phyloP scores from a whole-genome alignment of 2,888 invertebrate species.

The Scaptomyza parva region DNA sequence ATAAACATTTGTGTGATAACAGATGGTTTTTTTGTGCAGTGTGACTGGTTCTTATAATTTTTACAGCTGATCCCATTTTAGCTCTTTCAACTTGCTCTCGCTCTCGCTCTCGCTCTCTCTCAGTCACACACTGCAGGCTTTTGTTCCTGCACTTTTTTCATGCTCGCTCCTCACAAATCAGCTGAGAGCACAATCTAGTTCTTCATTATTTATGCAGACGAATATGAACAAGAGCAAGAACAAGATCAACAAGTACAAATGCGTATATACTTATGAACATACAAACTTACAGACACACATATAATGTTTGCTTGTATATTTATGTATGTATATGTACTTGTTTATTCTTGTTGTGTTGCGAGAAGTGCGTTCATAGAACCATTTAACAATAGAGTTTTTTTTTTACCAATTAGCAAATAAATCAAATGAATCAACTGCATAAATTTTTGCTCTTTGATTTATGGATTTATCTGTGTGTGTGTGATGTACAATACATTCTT shows the following conservation, averaged over 20 bases:
- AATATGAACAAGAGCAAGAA: slow-evolving; percentile 11
- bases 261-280: background rate
- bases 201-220: slow-evolving; percentile 6
- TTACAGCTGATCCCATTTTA: slow-evolving; percentile 12
- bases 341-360: slow-evolving; percentile 9
- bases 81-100: no score
- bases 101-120: background rate
- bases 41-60: slow-evolving; percentile 3
- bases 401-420: slow-evolving; percentile 1
- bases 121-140: background rate
- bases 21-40: background rate
- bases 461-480: background rate
- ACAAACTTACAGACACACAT: background rate
- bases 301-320: background rate
- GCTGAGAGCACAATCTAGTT: slow-evolving; percentile 17
- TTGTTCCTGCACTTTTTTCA: background rate
- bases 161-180: slow-evolving; percentile 15
- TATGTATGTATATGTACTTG: slow-evolving; percentile 1
- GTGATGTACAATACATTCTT: background rate
- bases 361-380: slow-evolving; percentile 1
- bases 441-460: background rate
- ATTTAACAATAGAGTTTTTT: slow-evolving; percentile 1
- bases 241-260: slow-evolving; percentile 17
- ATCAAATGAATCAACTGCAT: slow-evolving; percentile 2
- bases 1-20: background rate